phyloP scores from a whole-genome alignment of 2,888 invertebrate genomes.

The Chloroclystis v-ata region DNA sequence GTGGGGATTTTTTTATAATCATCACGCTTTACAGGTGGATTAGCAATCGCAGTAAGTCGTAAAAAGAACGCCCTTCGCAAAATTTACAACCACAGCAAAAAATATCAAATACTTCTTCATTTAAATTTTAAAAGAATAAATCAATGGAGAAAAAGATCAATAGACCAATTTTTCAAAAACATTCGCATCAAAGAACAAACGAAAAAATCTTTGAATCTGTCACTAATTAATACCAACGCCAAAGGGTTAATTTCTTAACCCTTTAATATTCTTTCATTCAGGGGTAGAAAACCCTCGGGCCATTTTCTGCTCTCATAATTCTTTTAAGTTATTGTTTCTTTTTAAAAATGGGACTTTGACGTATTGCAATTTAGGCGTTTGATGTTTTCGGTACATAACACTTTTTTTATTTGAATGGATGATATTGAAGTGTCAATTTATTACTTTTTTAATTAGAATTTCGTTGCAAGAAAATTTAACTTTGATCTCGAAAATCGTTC shows the following conservation, averaged over 20 bases:
- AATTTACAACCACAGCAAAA: too few species aligned
- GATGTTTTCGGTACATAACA: constrained; percentile 50
- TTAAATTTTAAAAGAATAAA: neutral
- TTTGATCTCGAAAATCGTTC: too few species aligned
- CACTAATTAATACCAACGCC: constrained; percentile 68
- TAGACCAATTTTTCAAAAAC: constrained; percentile 31
- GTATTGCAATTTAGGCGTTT: constrained; percentile 69
- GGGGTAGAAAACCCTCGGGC: constrained; percentile 55
- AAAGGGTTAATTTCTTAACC: constrained; percentile 64
- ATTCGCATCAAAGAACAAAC: constrained; percentile 55
- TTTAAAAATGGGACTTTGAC: constrained; percentile 63
- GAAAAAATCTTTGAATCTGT: constrained; percentile 52
- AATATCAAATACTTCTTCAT: too few species aligned
- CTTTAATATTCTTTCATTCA: constrained; percentile 39
- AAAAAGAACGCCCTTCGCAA: too few species aligned
- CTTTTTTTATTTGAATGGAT: constrained; percentile 17
- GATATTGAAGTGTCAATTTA: constrained; percentile 3
- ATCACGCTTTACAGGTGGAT: too few species aligned
- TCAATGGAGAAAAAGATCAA: constrained; percentile 18
- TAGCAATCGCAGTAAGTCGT: too few species aligned
- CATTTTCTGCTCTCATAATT: constrained; percentile 63
- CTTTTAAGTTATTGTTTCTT: constrained; percentile 73
- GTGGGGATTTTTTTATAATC: too few species aligned
- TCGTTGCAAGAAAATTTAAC: too few species aligned
- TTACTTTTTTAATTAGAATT: neutral